Base-by-base conservation (phyloP, 2,113 vertebrate species). In the Litocranius walleri region DNA sequence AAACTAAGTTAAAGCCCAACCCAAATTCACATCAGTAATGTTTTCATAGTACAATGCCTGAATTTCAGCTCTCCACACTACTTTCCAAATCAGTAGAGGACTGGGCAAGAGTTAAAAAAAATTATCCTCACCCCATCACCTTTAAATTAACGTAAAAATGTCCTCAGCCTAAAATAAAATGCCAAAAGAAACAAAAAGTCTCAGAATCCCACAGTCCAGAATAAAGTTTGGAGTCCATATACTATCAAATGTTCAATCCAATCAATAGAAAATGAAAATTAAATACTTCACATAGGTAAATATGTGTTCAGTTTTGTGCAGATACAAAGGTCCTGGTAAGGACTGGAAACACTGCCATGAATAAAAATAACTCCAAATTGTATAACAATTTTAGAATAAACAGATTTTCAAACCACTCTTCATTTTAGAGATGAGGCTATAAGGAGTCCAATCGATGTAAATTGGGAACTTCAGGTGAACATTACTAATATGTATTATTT, bases 251-350 rank as follows among this genome's bases (percentile, higher is more conserved):
- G 8, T 45, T 84, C 19, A 94, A 48, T 64, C 11, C 13, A 95
- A 48, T 64, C 30, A 92, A 36, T 8, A 95, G 15, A 92, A 87
- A 84, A 90, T 57, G 7, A 97, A 97, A 85, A 89, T 77, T 67
- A 78, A 88, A n/a, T 52, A 88, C 43, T 89, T 90, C 71, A 30
- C 12, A 11, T 61, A 48, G 33, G 2, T 89, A 80, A 96, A 52
- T 61, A 94, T 78, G 23, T 82, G 25, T 80, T 85, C 5, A 81
- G n/a, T 86, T 96, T 88, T 85, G 6, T 67, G 67, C 48, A 91
- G 11, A 43, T 57, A n/a, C 57, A 30, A 94, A 82, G 7, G 64
- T 95, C 11, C 29, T 61, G 21, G 16, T 62, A 43, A 50, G 5
- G 13, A 52, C 14, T 57, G 6, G 14, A 89, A 67, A 94, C 1